Percentiles rank a stretch among this genome's conserved stretches.
phyloP scores from a whole-genome alignment of 2,113 vertebrate species.

The Pavo muticus region DNA sequence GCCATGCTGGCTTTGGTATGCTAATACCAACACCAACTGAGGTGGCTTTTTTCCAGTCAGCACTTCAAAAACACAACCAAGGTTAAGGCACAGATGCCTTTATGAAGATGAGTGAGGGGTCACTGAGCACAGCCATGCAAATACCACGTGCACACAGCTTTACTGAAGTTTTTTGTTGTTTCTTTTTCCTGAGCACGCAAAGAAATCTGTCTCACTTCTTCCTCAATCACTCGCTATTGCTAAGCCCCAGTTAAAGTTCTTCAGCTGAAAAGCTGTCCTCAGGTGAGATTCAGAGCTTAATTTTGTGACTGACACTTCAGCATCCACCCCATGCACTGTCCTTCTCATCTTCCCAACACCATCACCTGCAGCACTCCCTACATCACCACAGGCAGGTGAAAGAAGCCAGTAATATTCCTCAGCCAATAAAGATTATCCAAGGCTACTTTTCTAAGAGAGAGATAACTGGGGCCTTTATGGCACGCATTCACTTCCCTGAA shows the following conservation, averaged over 20 bases:
- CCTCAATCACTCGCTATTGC: background rate
- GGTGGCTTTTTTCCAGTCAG: background rate
- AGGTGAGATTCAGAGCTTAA: background rate
- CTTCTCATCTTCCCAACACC: background rate
- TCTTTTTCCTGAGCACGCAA: background rate
- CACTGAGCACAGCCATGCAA: background rate
- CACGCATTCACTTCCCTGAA: background rate
- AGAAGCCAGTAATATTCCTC: background rate
- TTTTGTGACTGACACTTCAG: background rate
- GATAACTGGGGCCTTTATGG: background rate
- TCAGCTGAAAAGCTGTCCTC: background rate
- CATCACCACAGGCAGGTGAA: background rate
- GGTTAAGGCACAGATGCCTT: background rate
- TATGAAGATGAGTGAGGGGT: background rate
- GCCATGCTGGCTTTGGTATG: background rate
- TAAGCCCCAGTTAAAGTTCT: background rate
- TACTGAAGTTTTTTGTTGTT: background rate
- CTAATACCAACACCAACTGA: background rate
- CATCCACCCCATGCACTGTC: accelerated
- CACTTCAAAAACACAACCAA: background rate
- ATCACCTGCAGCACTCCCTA: background rate
- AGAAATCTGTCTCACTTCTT: accelerated
- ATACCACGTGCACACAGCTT: accelerated
- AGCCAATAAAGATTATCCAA: background rate
- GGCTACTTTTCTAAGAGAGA: background rate